Evolutionary conservation across 2,888 invertebrate species (phyloP).

Genomic region (Brachyopa scutellaris): DNA sequence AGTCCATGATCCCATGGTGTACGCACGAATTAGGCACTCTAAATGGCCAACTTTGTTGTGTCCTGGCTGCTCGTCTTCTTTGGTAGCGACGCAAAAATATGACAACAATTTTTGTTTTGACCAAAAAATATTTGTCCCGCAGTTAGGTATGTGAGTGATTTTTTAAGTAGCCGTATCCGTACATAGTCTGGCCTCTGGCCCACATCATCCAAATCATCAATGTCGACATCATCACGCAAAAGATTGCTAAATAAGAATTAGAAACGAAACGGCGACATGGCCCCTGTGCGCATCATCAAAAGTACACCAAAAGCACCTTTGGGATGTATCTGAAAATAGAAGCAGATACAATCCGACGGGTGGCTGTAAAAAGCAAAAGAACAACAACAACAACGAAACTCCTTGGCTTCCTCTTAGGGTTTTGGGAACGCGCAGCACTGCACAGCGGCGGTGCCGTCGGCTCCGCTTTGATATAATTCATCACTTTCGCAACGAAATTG

Average conservation of each 20-base stretch:
- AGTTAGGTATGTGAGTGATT: slow-evolving; percentile 70
- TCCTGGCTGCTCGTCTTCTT: not conserved
- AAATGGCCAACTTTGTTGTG: slow-evolving; percentile 26
- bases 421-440: slow-evolving; percentile 36
- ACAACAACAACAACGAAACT: slow-evolving; percentile 5
- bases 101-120: slow-evolving; percentile 65
- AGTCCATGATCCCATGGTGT: slow-evolving; percentile 36
- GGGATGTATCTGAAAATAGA: slow-evolving; percentile 2
- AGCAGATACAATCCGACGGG: slow-evolving; percentile 4
- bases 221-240: slow-evolving; percentile 58
- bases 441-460: slow-evolving; percentile 34
- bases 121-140: slow-evolving; percentile 67
- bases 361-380: not conserved
- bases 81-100: slow-evolving; percentile 24
- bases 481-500: slow-evolving; percentile 73
- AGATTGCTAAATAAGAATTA: slow-evolving; percentile 70
- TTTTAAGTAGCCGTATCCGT: slow-evolving; percentile 64
- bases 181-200: slow-evolving; percentile 37
- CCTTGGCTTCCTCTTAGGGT: slow-evolving; percentile 24
- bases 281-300: slow-evolving; percentile 61
- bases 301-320: slow-evolving; percentile 34
- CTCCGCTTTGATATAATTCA: slow-evolving; percentile 71
- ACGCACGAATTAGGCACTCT: slow-evolving; percentile 54
- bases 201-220: slow-evolving; percentile 49
- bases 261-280: slow-evolving; percentile 42